Evolutionary conservation across 2,888 invertebrate species (phyloP).

Genomic region (Cephalotes varians): DNA sequence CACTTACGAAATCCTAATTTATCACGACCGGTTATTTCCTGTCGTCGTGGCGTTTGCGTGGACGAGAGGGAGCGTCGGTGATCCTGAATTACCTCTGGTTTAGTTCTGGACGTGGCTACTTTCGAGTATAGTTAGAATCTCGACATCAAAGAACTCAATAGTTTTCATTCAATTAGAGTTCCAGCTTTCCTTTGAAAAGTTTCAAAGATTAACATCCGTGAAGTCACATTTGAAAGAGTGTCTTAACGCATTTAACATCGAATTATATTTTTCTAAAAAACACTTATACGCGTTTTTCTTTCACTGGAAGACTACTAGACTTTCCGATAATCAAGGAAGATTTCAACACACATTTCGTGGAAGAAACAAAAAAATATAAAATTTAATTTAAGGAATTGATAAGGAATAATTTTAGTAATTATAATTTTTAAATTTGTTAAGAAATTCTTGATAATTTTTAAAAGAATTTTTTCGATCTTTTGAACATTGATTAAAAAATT

Average conservation of each 20-base stretch:
- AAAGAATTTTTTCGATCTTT: neutral
- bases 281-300: neutral
- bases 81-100: neutral
- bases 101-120: neutral
- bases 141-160: neutral
- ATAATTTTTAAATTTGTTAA: neutral
- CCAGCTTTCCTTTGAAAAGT: neutral
- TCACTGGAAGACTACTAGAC: neutral
- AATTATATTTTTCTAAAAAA: neutral
- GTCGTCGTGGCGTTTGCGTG: neutral
- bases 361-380: neutral
- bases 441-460: neutral
- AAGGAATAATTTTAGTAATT: neutral
- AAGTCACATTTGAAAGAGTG: neutral
- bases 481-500: neutral
- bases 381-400: neutral
- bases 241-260: neutral
- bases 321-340: neutral
- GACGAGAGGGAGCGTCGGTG: neutral
- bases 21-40: conserved; percentile 7
- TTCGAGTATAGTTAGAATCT: neutral
- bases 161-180: neutral
- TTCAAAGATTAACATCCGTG: neutral
- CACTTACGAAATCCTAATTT: conserved; percentile 47
- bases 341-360: neutral